Conservation (phyloP, 2,888 invertebrate species). For the Platerodrilus igneus region DNA sequence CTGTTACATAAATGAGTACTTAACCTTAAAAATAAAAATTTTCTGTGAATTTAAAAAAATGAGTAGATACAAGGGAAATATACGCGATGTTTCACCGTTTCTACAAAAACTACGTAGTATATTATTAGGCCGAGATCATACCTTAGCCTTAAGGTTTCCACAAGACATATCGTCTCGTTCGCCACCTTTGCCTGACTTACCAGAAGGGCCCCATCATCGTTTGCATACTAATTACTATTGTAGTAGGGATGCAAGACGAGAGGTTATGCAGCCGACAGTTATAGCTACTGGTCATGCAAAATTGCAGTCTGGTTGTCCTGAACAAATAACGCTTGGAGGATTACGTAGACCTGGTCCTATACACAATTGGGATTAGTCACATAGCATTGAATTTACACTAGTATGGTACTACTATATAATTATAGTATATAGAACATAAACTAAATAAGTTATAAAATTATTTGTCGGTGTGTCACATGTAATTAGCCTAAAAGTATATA, state of each 20-base stretch:
- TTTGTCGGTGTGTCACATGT: too few relatives aligned
- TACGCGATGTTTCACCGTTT: conserved; percentile 61
- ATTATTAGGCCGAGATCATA: conserved; percentile 58
- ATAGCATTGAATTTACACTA: too few relatives aligned
- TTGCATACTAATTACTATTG: conserved; percentile 81
- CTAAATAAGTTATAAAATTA: too few relatives aligned
- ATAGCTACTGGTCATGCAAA: conserved; percentile 48
- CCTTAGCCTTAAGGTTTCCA: conserved; percentile 60
- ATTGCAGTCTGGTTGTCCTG: conserved; percentile 46
- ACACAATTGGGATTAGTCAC: conserved; percentile 58
- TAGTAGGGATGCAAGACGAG: conserved; percentile 75
- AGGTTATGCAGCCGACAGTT: conserved; percentile 64
- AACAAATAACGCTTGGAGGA: conserved; percentile 41
- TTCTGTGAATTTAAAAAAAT: conserved; percentile 16
- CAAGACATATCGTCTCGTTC: conserved; percentile 65
- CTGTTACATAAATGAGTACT: not conserved
- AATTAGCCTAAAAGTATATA: too few relatives aligned
- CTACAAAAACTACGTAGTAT: conserved; percentile 60
- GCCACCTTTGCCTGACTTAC: conserved; percentile 76
- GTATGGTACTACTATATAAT: too few relatives aligned
- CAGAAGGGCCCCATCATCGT: conserved; percentile 76
- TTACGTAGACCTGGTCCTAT: conserved; percentile 56
- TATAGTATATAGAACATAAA: too few relatives aligned
- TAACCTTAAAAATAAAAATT: conserved; percentile 6
- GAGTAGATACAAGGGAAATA: conserved; percentile 36